These are phyloP conservation scores for Magallana gigas DNA, from an alignment of 1,140 invertebrate genomes.

Conservation along the genomic window DNA sequence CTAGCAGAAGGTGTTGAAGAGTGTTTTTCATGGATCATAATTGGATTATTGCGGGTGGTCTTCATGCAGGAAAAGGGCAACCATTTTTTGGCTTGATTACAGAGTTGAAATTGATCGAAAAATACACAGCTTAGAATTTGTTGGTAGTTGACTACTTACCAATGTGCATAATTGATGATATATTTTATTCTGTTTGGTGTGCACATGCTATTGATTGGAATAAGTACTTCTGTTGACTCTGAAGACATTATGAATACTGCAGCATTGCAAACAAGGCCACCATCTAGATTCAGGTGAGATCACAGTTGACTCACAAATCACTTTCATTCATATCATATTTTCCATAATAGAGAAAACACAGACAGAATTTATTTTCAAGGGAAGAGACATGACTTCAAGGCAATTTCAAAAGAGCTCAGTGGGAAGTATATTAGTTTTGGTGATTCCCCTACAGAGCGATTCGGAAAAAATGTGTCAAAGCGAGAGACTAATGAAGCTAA, in stretches of 20 bases:
- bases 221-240: neutral
- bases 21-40: neutral
- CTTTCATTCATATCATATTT: neutral
- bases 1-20: neutral
- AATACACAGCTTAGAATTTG: conserved; percentile 23
- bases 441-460: conserved; percentile 9
- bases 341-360: too few relatives aligned
- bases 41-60: neutral
- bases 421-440: neutral
- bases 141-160: neutral
- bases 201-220: neutral
- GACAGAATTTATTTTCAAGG: too few relatives aligned
- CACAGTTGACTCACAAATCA: neutral
- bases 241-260: neutral
- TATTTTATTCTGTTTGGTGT: neutral
- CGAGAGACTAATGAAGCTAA: conserved; percentile 1
- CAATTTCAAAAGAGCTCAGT: neutral
- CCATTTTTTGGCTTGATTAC: conserved; percentile 17
- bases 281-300: neutral
- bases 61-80: neutral
- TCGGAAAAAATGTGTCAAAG: neutral
- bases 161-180: neutral
- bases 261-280: neutral
- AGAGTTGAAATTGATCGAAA: conserved; percentile 12
- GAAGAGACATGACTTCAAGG: neutral